phyloP scores from a whole-genome alignment of 2,797 vertebrate species.

The Cygnus olor region DNA sequence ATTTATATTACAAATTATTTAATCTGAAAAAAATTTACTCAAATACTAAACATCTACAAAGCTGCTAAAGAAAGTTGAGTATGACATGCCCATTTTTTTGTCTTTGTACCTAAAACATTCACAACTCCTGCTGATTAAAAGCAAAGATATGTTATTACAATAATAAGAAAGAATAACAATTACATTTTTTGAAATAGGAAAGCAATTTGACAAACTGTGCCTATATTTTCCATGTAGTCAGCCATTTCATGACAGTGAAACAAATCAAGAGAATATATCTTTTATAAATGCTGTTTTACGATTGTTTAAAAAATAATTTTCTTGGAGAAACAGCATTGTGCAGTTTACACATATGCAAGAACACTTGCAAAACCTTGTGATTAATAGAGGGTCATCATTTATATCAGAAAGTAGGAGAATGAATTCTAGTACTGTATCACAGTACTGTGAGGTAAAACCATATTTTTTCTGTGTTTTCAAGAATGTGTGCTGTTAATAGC shows the following conservation, averaged over 20 bases:
- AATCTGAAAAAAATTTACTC: background rate
- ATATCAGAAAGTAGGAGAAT: background rate
- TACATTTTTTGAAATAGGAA: background rate
- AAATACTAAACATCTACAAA: background rate
- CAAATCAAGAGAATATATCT: background rate
- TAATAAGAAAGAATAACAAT: background rate
- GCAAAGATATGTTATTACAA: background rate
- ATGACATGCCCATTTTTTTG: background rate
- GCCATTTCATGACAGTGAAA: constrained; percentile 2
- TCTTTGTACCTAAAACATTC: background rate
- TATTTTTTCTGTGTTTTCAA: background rate
- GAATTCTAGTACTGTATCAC: background rate
- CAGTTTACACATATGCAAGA: background rate
- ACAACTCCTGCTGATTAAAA: background rate
- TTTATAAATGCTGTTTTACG: background rate
- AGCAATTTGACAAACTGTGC: background rate
- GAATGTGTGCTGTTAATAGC: background rate
- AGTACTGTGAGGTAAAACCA: background rate
- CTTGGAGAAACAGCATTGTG: background rate
- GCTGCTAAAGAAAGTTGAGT: background rate
- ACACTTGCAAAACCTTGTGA: background rate
- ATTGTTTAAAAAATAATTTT: constrained; percentile 26
- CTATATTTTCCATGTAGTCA: background rate
- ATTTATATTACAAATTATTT: background rate
- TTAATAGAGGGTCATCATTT: background rate